These are phyloP conservation scores for Drosophila arizonae DNA, from an alignment of 1,140 invertebrate species.

Conservation along the genomic window DNA sequence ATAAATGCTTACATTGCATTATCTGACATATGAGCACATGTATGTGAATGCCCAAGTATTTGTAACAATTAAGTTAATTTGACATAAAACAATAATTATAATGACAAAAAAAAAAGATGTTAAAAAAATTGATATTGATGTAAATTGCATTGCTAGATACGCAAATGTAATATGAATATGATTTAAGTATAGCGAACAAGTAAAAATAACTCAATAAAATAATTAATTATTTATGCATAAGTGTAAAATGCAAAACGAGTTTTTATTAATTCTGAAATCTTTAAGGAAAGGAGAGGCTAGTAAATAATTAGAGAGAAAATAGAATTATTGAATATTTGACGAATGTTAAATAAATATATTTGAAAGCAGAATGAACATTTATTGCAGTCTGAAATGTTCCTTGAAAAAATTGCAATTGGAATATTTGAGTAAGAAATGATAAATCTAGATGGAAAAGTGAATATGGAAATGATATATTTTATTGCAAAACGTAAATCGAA, in stretches of 20 bases:
- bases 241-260: slow-evolving; percentile 37
- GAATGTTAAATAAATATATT: no score
- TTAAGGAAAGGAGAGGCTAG: no score
- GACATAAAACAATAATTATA: slow-evolving; percentile 79
- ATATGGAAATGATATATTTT: no score
- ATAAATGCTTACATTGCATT: slow-evolving; percentile 13
- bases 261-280: not conserved
- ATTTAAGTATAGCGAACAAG: slow-evolving; percentile 29
- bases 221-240: slow-evolving; percentile 30
- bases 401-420: no score
- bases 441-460: no score
- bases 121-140: slow-evolving; percentile 37
- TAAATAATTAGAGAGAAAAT: no score
- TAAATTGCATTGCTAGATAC: slow-evolving; percentile 36
- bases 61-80: slow-evolving; percentile 77
- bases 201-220: slow-evolving; percentile 46
- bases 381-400: no score
- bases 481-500: no score
- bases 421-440: no score
- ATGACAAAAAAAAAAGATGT: slow-evolving; percentile 38
- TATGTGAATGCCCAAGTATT: slow-evolving; percentile 50
- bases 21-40: slow-evolving; percentile 29
- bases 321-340: no score
- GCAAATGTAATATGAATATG: slow-evolving; percentile 34
- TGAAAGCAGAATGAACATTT: no score